Evolutionary conservation across 1,140 invertebrate genomes (phyloP).

Genomic region (Olivierus martensii): DNA sequence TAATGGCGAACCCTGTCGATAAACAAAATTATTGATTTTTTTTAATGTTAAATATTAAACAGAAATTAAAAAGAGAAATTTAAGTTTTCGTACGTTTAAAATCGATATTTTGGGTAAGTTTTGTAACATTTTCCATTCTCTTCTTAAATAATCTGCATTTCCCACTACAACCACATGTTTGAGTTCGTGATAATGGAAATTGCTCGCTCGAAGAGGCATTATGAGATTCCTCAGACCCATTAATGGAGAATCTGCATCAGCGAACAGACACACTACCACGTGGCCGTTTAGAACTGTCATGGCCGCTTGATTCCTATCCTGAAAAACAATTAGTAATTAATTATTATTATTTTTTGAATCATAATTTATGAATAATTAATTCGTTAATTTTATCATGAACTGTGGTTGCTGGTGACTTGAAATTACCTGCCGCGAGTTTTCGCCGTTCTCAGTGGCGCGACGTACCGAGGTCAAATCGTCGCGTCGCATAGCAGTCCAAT

Average conservation of each 20-base stretch:
- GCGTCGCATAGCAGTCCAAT: too few relatives aligned
- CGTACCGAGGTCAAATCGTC: too few relatives aligned
- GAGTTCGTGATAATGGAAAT: slow-evolving; percentile 98
- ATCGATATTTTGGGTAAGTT: slow-evolving; percentile 99
- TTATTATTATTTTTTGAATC: too few relatives aligned
- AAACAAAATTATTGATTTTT: too few relatives aligned
- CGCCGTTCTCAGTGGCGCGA: too few relatives aligned
- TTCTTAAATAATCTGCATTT: slow-evolving; percentile 89
- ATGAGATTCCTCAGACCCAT: slow-evolving; percentile 90
- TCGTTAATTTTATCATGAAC: too few relatives aligned
- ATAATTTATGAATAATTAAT: too few relatives aligned
- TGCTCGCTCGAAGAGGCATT: slow-evolving; percentile 91
- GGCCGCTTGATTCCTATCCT: slow-evolving; percentile 96
- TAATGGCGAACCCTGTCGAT: slow-evolving; percentile 81
- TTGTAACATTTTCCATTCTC: slow-evolving; percentile 98
- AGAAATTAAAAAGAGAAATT: too few relatives aligned
- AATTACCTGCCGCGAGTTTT: too few relatives aligned
- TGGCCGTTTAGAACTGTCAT: slow-evolving; percentile 98
- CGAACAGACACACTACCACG: slow-evolving; percentile 95
- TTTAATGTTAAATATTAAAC: too few relatives aligned
- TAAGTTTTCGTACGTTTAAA: slow-evolving; percentile 49
- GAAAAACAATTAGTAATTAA: slow-evolving; percentile 22
- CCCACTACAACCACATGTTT: slow-evolving; percentile 99
- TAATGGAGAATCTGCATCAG: slow-evolving; percentile 92
- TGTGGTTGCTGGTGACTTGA: too few relatives aligned